These are phyloP conservation scores for Oryzias dopingdopingensis DNA, from an alignment of 2,797 vertebrate genomes.

Conservation along the genomic window DNA sequence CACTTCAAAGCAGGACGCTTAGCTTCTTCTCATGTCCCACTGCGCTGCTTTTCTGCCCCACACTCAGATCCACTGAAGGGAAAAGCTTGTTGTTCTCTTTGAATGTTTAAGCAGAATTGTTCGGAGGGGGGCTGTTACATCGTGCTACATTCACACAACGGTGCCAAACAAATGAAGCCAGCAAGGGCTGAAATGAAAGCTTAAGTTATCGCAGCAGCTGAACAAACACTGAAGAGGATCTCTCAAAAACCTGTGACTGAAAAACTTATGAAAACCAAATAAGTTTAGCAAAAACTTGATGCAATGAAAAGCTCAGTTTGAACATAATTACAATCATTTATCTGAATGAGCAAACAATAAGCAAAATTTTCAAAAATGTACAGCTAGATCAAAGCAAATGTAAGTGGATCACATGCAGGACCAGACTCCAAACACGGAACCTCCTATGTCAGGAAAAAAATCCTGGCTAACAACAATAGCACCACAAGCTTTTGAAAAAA, in stretches of 20 bases:
- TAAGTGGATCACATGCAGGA: too few species aligned
- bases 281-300: too few species aligned
- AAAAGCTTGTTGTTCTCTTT: constrained; percentile 54
- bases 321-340: too few species aligned
- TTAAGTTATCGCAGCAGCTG: constrained; percentile 4
- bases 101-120: constrained; percentile 62
- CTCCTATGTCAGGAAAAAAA: too few species aligned
- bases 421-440: too few species aligned
- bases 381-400: too few species aligned
- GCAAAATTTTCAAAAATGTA: too few species aligned
- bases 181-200: constrained; percentile 38
- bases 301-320: too few species aligned
- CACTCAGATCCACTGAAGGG: constrained; percentile 41
- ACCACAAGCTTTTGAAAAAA: too few species aligned
- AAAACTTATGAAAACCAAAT: neutral
- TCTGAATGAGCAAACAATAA: too few species aligned
- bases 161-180: constrained; percentile 39
- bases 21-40: constrained; percentile 50
- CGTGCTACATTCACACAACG: constrained; percentile 38
- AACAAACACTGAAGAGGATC: neutral
- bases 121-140: constrained; percentile 26
- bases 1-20: constrained; percentile 64
- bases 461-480: too few species aligned
- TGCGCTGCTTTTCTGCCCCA: constrained; percentile 4
- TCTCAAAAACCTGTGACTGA: neutral